These are phyloP conservation scores for Phocoena sinus DNA, from an alignment of 2,113 vertebrate species.

Conservation along the genomic window DNA sequence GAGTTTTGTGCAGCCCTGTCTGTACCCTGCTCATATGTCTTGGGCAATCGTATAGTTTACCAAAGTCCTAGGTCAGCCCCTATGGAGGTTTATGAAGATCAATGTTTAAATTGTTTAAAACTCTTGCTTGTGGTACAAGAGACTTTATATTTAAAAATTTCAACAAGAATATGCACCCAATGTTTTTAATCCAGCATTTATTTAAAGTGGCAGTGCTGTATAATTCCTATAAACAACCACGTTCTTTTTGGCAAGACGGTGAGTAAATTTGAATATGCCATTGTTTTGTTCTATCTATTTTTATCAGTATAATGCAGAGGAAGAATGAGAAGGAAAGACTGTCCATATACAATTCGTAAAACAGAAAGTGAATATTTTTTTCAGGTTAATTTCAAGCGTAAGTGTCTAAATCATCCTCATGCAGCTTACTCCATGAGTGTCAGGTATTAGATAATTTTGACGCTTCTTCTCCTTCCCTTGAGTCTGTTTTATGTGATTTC, in stretches of 20 bases:
- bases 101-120: neutral
- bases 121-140: neutral
- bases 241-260: conserved; percentile 23
- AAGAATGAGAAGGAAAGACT: conserved; percentile 45
- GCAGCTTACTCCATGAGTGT: conserved; percentile 41
- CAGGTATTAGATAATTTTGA: conserved; percentile 56
- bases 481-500: conserved; percentile 60
- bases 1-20: neutral
- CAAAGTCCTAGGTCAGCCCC: neutral
- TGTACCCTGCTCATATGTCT: neutral
- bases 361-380: conserved; percentile 60
- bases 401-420: conserved; percentile 63
- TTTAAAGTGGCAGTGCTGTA: neutral
- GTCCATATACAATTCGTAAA: conserved; percentile 37
- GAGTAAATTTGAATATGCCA: conserved; percentile 8
- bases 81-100: neutral
- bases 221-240: neutral
- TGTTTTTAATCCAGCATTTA: neutral
- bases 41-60: neutral
- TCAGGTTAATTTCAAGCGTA: conserved; percentile 70
- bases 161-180: neutral
- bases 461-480: neutral
- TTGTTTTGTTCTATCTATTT: conserved; percentile 13
- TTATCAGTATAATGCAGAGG: neutral
- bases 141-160: neutral